These are phyloP conservation scores for Cynopterus brachyotis DNA, from an alignment of 2,113 vertebrate species.

Conservation along the genomic window DNA sequence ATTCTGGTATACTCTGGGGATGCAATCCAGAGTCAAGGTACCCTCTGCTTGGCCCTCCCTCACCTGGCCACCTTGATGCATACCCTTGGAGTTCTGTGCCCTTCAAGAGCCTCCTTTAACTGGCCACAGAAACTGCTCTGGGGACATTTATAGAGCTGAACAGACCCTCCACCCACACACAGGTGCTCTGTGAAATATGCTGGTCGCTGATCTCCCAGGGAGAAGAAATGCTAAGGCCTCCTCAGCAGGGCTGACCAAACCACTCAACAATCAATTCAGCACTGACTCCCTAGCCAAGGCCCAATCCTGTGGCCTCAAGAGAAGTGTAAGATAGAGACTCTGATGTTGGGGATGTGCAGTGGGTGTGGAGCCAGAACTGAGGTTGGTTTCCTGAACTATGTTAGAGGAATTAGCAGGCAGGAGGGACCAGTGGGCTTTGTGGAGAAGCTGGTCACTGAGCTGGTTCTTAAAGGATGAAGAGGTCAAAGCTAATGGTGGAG, in stretches of 20 bases:
- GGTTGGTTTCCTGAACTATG: too few species aligned
- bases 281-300: background rate
- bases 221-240: accelerated
- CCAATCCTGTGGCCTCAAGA: background rate
- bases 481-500: accelerated
- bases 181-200: background rate
- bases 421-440: background rate
- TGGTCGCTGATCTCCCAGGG: accelerated
- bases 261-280: background rate
- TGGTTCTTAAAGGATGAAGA: background rate
- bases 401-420: background rate
- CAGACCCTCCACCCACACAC: accelerated
- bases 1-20: accelerated
- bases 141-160: background rate
- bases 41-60: background rate
- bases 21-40: accelerated
- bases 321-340: background rate
- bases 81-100: background rate
- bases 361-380: accelerated
- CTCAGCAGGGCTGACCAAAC: background rate
- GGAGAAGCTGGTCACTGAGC: accelerated
- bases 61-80: background rate
- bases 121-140: background rate
- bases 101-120: background rate
- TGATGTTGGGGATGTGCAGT: accelerated